Conservation (phyloP, 64 coral and sea anemone genomes). For the Trachythela sp. region DNA sequence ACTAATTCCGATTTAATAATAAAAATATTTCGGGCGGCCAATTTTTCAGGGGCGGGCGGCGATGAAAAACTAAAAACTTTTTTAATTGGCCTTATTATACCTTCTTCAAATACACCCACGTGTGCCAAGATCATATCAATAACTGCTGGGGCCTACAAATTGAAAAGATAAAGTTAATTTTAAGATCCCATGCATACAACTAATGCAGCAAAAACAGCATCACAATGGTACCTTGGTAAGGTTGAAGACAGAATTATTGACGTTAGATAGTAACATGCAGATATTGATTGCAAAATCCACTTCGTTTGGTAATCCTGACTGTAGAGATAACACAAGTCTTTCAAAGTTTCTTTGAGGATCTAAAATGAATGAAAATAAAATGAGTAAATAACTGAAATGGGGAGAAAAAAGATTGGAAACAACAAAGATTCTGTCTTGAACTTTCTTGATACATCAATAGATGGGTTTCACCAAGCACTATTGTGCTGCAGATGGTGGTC, state of each 20-base stretch:
- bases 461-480: no score
- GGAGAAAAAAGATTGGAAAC: no score
- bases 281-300: slow-evolving; percentile 99
- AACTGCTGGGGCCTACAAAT: slow-evolving; percentile 80
- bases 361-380: slow-evolving; percentile 10
- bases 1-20: no score
- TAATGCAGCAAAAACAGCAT: neutral
- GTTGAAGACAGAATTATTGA: slow-evolving; percentile 98
- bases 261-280: slow-evolving; percentile 98
- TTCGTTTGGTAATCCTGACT: slow-evolving; percentile 96
- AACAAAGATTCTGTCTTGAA: no score
- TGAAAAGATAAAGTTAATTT: neutral
- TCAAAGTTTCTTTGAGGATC: slow-evolving; percentile 95
- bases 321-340: slow-evolving; percentile 76
- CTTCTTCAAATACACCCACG: slow-evolving; percentile 75
- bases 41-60: no score
- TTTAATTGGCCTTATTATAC: no score
- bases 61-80: no score
- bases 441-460: no score
- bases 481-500: no score
- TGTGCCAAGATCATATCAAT: slow-evolving; percentile 87
- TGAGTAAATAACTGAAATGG: neutral
- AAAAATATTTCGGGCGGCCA: no score
- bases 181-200: neutral
- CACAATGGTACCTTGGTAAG: slow-evolving; percentile 73